Evolutionary conservation across 2,797 vertebrate genomes (phyloP), one percentile per base, ranked within the genome.

Genomic region (Catostomus latipinnis): DNA sequence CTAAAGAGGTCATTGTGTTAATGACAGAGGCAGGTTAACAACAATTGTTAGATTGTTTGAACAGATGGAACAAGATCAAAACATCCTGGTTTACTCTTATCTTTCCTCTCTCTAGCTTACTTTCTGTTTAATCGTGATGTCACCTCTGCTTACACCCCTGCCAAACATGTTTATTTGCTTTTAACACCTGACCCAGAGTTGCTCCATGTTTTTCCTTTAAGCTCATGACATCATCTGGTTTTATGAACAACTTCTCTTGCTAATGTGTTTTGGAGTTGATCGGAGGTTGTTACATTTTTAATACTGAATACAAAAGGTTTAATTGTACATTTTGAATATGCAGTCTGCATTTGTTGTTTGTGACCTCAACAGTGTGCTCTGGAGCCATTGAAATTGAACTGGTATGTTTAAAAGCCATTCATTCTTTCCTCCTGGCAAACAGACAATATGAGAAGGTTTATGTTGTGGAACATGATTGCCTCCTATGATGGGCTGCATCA

Each of bases 41-140:
- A 50, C 70, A 71, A 73, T 76, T 71, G 16, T 18, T 18, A 18
- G 16, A 18, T 18, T 18, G 16, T 18, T 18, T 49, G 66, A 69
- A 62, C 79, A 72, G 49, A 67, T 66, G 74, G 68, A 65, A 12
- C 1, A 8, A 61, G n/a, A 56, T 18, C 48, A 50, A 16, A n/a
- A 65, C 22, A 14, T 46, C 74, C 62, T 63, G 56, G 56, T 69
- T 74, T 63, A 56, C 60, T 18, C 69, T 85, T 86, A 84, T 86
- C 87, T 82, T 5, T 14, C 57, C n/a, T 67, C 82, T 77, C 74
- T 63, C 8, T 60, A 62, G 16, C 54, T 67, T 74, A 72, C 54
- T 56, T n/a, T 65, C 54, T 63, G 12, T 70, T 66, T 88, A 86
- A 88, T 88, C 84, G 70, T 78, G n/a, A 65, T 78, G 73, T 76